Evolutionary conservation across 2,113 vertebrate species (phyloP), one percentile per base, ranked within the genome.

Genomic region (Alligator sinensis): DNA sequence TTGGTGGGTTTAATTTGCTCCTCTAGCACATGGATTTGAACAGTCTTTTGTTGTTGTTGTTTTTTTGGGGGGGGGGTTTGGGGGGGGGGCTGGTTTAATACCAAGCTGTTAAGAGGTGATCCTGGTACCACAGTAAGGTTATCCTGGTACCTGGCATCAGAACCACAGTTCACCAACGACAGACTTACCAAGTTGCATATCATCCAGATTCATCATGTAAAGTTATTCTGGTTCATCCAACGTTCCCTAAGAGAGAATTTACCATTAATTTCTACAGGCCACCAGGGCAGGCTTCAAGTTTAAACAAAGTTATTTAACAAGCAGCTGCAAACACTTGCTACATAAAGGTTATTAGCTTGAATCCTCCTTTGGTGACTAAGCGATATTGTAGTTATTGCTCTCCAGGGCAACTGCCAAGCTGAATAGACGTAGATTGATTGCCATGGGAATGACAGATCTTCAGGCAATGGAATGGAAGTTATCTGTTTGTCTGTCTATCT

Each of bases 271-370:
- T 30, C 38, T 77, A 55, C 6, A 78, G 88, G 19, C 16, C 79
- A 68, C 82, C 87, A 83, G 74, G 77, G 77, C 80, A 86, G 83
- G 12, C 75, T 94, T 15, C 74, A 76, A 96, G 80, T 77, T 88
- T 77, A 57, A 92, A 75, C 58, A 79, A 75, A 22, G 30, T n/a
- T 27, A 11, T 5, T 27, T 16, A 91, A 54, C 27, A 82, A 77
- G 75, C 34, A 94, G 89, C 80, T 94, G 89, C 92, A 93, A 82
- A 86, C 81, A 28, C 64, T 64, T 84, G 12, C 80, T 80, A 62
- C 8, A 84, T 83, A 87, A 91, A 89, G 77, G 91, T 84, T 47
- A 57, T 55, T 57, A 92, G 85, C 64, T 78, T 89, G 64, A 64
- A 0, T 86, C 92, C 75, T 86, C 58, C 30, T 3, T 27, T 6